Base-by-base conservation (phyloP, 1,140 invertebrate species). In the Drosophila sturtevanti region DNA sequence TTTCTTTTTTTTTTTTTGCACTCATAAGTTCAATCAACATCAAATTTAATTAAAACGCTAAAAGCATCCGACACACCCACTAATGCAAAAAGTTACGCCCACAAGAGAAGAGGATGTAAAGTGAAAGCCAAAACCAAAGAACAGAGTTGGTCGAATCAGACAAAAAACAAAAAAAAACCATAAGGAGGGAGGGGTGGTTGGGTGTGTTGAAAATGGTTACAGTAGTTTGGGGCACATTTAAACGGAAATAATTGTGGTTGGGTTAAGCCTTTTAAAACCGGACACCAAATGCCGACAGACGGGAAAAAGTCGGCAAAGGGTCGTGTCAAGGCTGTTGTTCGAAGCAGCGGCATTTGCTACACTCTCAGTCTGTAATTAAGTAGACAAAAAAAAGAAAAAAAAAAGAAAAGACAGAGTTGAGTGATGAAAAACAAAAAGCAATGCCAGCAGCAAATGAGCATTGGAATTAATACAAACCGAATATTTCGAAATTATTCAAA, bases 11-110 rank as follows among this genome's bases (percentile, higher is more conserved):
- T 22, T n/a, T n/a, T 27, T 34, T 34, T 56, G 54, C 78, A 89
- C 84, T 89, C 77, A 89, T 89, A 89, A 84, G 84, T 84, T 89
- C 79, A 89, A 89, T 89, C 79, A 89, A 74, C 84, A 89, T 89
- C 73, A 89, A 84, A 89, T 89, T 89, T 89, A 89, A 89, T 89
- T 89, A 89, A 84, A 82, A 87, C 77, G 85, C 79, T 89, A 84
- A 89, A 84, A 87, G 84, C 84, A 87, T 86, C 67, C 66, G 54
- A 68, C 64, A 79, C 66, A 63, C 68, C 72, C 81, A 16, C 73
- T 54, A 80, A 76, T 67, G 78, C 27, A 31, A 31, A 31, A 31
- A 31, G 27, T 67, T 81, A 86, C 70, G 56, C 68, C 27, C 27
- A 44, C 51, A 48, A 51, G 58, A 31, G 55, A 70, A 71, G 44